These are phyloP conservation scores for Choloepus hoffmanni DNA, from an alignment of 2,113 vertebrate species.

Conservation along the genomic window DNA sequence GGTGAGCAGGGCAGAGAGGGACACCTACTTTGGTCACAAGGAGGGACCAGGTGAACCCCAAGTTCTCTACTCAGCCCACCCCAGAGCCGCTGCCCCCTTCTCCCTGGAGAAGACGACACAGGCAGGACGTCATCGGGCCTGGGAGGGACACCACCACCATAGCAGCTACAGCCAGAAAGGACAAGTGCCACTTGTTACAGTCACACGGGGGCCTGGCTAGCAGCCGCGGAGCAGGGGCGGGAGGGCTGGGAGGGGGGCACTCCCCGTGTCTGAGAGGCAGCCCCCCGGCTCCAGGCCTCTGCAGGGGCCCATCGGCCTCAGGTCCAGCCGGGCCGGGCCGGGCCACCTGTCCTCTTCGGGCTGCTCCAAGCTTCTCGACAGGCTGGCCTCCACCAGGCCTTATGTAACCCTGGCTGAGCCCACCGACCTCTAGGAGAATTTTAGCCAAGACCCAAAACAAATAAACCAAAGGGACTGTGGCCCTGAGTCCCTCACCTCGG, in stretches of 20 bases:
- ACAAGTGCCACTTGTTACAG: conserved; percentile 63
- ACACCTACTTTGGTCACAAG: background rate
- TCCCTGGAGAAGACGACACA: conserved; percentile 34
- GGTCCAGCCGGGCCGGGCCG: background rate
- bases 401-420: conserved; percentile 12
- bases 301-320: background rate
- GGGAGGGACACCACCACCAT: conserved; percentile 48
- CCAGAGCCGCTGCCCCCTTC: conserved; percentile 57
- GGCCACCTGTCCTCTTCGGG: background rate
- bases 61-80: background rate
- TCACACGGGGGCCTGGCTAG: background rate
- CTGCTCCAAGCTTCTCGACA: background rate
- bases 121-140: background rate
- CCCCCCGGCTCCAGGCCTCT: background rate
- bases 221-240: conserved; percentile 22
- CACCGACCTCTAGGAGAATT: background rate
- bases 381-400: background rate
- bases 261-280: background rate
- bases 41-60: rapidly evolving
- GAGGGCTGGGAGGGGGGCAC: background rate
- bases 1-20: background rate
- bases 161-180: conserved; percentile 16
- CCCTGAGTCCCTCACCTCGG: background rate
- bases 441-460: conserved; percentile 27
- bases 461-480: conserved; percentile 27